Percentiles rank a stretch among this genome's conserved stretches.
These are phyloP conservation scores for Caerostris darwini DNA, from an alignment of 1,140 invertebrate genomes.

Conservation along the genomic window DNA sequence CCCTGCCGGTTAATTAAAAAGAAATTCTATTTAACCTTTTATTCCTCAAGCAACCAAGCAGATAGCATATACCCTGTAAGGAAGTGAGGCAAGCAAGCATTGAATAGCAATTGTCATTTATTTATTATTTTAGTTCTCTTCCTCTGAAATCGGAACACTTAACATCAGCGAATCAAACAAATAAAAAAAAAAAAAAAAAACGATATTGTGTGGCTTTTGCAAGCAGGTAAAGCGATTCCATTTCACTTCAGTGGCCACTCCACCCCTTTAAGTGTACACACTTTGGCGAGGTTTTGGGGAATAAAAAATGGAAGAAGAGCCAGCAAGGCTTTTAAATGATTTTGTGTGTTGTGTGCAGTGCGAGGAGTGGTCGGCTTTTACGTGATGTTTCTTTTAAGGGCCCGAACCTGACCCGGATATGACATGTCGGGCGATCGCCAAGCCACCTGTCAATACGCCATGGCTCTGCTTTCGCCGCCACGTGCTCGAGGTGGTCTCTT, in stretches of 20 bases:
- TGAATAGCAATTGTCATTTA: not conserved
- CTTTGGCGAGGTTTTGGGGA: not conserved
- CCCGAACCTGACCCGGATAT: constrained; percentile 64
- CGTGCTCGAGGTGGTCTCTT: not conserved
- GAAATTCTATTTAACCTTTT: not conserved
- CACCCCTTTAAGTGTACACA: constrained; percentile 25
- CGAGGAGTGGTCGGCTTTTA: constrained; percentile 52
- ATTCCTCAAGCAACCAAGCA: no score
- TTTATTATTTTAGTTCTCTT: not conserved
- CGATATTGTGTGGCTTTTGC: not conserved
- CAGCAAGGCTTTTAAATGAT: constrained; percentile 40
- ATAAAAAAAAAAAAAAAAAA: constrained; percentile 11
- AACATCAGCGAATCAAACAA: not conserved
- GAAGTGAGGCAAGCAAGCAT: not conserved
- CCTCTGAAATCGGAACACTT: not conserved
- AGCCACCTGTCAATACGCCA: constrained; percentile 69
- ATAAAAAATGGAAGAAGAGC: constrained; percentile 9
- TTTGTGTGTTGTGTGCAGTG: not conserved
- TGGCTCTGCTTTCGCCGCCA: not conserved
- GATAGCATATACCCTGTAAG: not conserved
- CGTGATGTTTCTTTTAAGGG: constrained; percentile 73
- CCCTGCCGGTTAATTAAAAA: not conserved
- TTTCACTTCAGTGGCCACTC: constrained; percentile 8
- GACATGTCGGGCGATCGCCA: constrained; percentile 69
- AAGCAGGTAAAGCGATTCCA: constrained; percentile 46